Percentiles rank a stretch among this genome's conserved stretches.
Conservation (phyloP, 1,140 invertebrate species). For the Diabrotica undecimpunctata region DNA sequence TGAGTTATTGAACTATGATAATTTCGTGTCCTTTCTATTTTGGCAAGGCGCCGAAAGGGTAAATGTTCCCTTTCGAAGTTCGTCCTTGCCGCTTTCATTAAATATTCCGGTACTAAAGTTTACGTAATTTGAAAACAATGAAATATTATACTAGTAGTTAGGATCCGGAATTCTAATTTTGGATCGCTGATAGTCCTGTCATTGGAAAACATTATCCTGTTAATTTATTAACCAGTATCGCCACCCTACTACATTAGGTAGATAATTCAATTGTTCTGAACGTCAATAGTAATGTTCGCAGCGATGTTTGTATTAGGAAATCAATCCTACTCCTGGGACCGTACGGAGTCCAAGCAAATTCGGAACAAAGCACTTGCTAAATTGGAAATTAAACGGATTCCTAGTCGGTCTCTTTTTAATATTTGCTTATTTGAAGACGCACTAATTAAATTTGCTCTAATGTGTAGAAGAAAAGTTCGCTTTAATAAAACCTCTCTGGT, state of each 20-base stretch:
- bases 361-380: not conserved
- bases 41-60: too few species aligned
- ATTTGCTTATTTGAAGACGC: not conserved
- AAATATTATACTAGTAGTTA: not conserved
- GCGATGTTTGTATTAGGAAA: not conserved
- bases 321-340: not conserved
- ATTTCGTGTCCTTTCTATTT: too few species aligned
- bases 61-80: too few species aligned
- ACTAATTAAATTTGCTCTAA: not conserved
- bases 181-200: not conserved
- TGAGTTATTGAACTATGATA: too few species aligned
- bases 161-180: not conserved
- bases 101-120: not conserved
- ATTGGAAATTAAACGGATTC: not conserved
- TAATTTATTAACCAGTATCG: not conserved
- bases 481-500: too few species aligned
- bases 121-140: not conserved
- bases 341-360: not conserved
- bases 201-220: not conserved
- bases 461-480: too few species aligned
- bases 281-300: not conserved
- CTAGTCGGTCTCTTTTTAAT: not conserved
- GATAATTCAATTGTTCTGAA: conserved; percentile 2
- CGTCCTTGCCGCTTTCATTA: not conserved
- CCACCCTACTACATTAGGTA: not conserved